Evolutionary conservation across 1,140 invertebrate species (phyloP).

Genomic region (Trichonephila clavata): DNA sequence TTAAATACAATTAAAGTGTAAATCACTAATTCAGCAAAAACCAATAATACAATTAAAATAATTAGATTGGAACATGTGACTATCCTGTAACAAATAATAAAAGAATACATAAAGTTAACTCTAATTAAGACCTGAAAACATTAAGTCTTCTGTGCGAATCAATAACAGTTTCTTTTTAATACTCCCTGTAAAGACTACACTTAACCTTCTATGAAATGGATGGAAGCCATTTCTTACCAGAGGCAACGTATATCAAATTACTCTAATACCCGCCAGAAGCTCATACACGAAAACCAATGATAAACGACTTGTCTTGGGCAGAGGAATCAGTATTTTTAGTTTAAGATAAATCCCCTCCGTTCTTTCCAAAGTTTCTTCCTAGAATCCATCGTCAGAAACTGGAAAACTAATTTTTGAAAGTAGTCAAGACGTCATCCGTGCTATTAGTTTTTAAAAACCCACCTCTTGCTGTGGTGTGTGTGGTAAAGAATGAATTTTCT

Average conservation of each 20-base stretch:
- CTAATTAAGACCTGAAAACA: not conserved
- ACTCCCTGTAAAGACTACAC: not conserved
- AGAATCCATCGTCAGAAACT: not conserved
- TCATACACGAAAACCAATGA: not conserved
- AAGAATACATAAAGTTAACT: too few relatives aligned
- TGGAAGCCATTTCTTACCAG: not conserved
- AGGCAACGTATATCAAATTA: not conserved
- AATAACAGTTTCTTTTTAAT: not conserved
- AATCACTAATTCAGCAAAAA: too few relatives aligned
- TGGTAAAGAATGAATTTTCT: not conserved
- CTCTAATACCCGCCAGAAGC: not conserved
- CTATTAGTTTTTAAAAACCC: slow-evolving; percentile 10
- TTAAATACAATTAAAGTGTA: too few relatives aligned
- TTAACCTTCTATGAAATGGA: not conserved
- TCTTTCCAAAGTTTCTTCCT: not conserved
- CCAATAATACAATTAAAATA: too few relatives aligned
- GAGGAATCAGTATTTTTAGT: slow-evolving; percentile 2
- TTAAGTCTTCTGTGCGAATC: not conserved
- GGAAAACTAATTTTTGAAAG: slow-evolving; percentile 6
- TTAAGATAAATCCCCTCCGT: not conserved
- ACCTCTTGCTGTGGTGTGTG: not conserved
- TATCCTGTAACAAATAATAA: too few relatives aligned
- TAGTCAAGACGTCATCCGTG: not conserved
- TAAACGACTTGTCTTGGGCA: not conserved
- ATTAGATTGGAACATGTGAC: too few relatives aligned